A percentile compares a stretch with the other conserved stretches of the same genome.
Conservation (phyloP, 2,113 vertebrate species). For the Caloenas nicobarica region DNA sequence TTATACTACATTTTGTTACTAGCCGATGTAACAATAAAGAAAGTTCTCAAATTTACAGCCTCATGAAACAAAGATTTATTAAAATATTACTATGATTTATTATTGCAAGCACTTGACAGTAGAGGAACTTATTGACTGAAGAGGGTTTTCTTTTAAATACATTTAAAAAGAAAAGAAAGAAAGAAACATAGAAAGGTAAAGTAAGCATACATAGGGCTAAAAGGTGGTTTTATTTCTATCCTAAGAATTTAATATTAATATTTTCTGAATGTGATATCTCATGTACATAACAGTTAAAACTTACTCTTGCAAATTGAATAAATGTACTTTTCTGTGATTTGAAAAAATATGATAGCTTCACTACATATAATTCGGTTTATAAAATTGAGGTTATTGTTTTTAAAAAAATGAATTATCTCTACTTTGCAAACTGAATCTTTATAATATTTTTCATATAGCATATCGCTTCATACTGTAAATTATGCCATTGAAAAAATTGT, state of each 20-base stretch:
- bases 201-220: not conserved
- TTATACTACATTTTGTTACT: not conserved
- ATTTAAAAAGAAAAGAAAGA: not conserved
- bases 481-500: not conserved
- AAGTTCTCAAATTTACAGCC: not conserved
- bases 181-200: not conserved
- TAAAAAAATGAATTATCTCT: not conserved
- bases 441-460: not conserved
- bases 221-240: not conserved
- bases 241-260: not conserved
- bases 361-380: not conserved
- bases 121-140: not conserved
- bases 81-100: not conserved
- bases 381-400: not conserved
- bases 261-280: not conserved
- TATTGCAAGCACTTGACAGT: not conserved
- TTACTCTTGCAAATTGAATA: not conserved
- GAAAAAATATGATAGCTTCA: not conserved
- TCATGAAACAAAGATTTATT: not conserved
- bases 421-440: not conserved
- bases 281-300: not conserved
- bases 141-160: not conserved
- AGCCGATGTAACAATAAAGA: not conserved
- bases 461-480: not conserved
- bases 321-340: not conserved